Percentiles rank a stretch among this genome's conserved stretches.
Evolutionary conservation across 1,140 invertebrate genomes (phyloP).

Genomic region (Drosophila mauritiana): DNA sequence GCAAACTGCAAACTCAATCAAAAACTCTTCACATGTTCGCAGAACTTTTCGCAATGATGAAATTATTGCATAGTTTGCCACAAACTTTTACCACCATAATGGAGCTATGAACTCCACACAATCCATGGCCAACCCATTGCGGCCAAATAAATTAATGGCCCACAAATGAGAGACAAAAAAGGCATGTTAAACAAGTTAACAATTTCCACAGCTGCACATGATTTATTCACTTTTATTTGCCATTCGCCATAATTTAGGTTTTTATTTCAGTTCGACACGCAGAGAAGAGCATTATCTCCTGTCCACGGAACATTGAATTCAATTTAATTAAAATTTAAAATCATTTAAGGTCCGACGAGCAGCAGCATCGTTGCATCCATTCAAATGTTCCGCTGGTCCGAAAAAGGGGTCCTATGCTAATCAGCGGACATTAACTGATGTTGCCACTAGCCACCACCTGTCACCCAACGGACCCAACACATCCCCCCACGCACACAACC

Average conservation of each 20-base stretch:
- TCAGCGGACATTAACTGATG: conserved; percentile 69
- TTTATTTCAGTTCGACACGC: conserved; percentile 42
- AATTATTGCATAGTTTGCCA: conserved; percentile 65
- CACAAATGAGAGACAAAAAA: conserved; percentile 12
- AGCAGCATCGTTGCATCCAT: conserved; percentile 13
- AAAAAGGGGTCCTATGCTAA: conserved; percentile 50
- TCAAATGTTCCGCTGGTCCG: conserved; percentile 66
- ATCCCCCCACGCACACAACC: not conserved
- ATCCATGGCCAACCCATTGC: not conserved
- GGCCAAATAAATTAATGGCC: conserved; percentile 37
- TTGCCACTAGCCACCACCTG: conserved; percentile 52
- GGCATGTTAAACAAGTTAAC: conserved; percentile 19
- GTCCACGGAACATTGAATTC: conserved; percentile 41
- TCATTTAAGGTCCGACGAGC: conserved; percentile 35
- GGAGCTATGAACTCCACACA: conserved; percentile 1
- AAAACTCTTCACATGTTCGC: conserved; percentile 69
- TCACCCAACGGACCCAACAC: conserved; percentile 30
- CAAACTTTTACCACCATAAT: conserved; percentile 21
- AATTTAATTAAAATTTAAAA: conserved; percentile 57
- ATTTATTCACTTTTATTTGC: conserved; percentile 37
- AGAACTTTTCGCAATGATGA: conserved; percentile 66
- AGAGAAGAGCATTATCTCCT: conserved; percentile 26
- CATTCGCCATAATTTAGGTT: conserved; percentile 34
- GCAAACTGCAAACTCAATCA: conserved; percentile 69
- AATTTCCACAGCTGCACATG: conserved; percentile 19